phyloP scores from a whole-genome alignment of 2,888 invertebrate genomes.

The Morpho achilles region DNA sequence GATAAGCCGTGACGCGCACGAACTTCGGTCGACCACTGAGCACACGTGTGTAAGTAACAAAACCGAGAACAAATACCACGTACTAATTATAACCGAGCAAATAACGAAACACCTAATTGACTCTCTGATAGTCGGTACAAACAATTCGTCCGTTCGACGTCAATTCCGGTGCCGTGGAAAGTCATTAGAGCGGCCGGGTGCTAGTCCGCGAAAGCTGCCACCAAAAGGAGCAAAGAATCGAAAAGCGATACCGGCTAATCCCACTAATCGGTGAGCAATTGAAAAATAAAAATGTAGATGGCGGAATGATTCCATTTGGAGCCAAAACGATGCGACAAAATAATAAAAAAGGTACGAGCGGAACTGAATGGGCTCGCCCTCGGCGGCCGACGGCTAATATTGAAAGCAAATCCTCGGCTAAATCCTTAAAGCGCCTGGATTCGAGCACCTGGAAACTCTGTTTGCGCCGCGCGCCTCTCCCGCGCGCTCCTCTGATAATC shows the following conservation, averaged over 20 bases:
- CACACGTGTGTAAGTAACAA: slow-evolving; percentile 49
- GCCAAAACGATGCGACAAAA: slow-evolving; percentile 79
- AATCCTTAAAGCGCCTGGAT: slow-evolving; percentile 78
- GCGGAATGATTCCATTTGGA: slow-evolving; percentile 78
- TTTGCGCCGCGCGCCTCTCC: slow-evolving; percentile 49
- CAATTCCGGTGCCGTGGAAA: slow-evolving; percentile 34
- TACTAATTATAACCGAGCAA: slow-evolving; percentile 54
- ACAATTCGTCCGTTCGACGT: slow-evolving; percentile 42
- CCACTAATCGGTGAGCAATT: slow-evolving; percentile 78
- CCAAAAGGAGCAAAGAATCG: slow-evolving; percentile 75
- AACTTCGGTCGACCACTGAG: slow-evolving; percentile 56
- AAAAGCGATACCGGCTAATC: slow-evolving; percentile 76
- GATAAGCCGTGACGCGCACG: slow-evolving; percentile 60
- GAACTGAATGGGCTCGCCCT: slow-evolving; percentile 64
- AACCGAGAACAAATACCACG: slow-evolving; percentile 55
- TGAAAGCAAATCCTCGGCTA: slow-evolving; percentile 79
- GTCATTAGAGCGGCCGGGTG: slow-evolving; percentile 48
- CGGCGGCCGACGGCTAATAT: slow-evolving; percentile 74
- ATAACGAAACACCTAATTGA: slow-evolving; percentile 57
- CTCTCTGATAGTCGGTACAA: slow-evolving; percentile 48
- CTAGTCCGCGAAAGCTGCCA: slow-evolving; percentile 64
- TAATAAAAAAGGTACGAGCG: slow-evolving; percentile 74
- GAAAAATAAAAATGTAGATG: slow-evolving; percentile 81
- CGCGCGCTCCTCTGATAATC: slow-evolving; percentile 59
- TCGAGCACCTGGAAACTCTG: slow-evolving; percentile 76